Conservation (phyloP, 2,113 vertebrate genomes). For the Tachysurus fulvidraco region DNA sequence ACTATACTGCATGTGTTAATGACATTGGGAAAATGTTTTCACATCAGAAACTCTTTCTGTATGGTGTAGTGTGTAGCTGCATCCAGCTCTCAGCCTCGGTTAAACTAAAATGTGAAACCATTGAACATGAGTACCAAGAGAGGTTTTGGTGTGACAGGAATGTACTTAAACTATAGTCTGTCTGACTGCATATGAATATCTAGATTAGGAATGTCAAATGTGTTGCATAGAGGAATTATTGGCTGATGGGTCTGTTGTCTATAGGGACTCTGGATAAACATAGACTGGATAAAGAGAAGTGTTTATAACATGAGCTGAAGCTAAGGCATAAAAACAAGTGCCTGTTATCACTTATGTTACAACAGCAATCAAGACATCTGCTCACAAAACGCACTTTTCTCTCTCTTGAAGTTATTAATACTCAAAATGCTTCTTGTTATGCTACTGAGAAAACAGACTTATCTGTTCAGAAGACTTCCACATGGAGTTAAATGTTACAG, state of each 20-base stretch:
- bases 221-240: background rate
- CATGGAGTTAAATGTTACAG: background rate
- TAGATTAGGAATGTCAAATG: background rate
- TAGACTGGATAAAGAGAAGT: background rate
- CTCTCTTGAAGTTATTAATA: background rate
- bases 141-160: constrained; percentile 15
- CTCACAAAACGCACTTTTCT: background rate
- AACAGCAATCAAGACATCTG: background rate
- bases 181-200: background rate
- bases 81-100: background rate
- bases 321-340: background rate
- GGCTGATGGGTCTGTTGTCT: background rate
- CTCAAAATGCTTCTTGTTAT: background rate
- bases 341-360: background rate
- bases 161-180: background rate
- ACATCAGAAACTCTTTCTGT: background rate
- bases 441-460: too few species aligned
- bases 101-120: constrained; percentile 35
- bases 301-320: background rate
- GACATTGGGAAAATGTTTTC: background rate
- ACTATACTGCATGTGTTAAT: background rate
- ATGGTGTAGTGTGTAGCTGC: background rate
- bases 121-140: background rate
- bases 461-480: background rate
- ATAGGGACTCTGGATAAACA: background rate